phyloP scores from a whole-genome alignment of 2,888 invertebrate genomes.

The Cheilosia impressa region DNA sequence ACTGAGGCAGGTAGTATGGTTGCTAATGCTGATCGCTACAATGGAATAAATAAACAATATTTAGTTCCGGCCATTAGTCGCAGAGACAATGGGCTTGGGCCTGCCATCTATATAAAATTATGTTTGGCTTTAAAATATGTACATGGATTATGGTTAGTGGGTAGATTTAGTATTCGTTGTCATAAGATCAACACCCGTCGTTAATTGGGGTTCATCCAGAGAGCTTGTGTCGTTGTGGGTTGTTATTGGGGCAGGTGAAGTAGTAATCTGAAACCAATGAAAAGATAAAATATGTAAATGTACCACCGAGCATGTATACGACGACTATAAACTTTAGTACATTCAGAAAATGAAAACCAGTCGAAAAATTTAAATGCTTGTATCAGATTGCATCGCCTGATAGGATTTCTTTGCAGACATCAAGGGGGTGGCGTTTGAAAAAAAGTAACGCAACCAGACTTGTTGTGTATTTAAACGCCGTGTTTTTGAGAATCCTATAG shows the following conservation, averaged over 20 bases:
- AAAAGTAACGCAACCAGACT: too few relatives aligned
- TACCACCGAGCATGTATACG: too few relatives aligned
- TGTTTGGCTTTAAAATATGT: not conserved
- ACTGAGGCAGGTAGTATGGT: not conserved
- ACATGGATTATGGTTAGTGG: not conserved
- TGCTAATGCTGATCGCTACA: not conserved
- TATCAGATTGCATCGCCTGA: too few relatives aligned
- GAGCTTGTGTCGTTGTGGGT: not conserved
- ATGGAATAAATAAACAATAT: constrained; percentile 10
- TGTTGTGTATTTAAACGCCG: too few relatives aligned
- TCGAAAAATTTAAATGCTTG: not conserved
- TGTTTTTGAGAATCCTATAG: too few relatives aligned
- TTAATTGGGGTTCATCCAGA: not conserved
- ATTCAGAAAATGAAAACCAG: not conserved
- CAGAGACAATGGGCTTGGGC: not conserved
- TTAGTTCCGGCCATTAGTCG: not conserved
- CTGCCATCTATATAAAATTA: not conserved
- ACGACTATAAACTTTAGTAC: not conserved
- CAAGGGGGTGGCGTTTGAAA: too few relatives aligned
- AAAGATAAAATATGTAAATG: not conserved
- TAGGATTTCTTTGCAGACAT: too few relatives aligned
- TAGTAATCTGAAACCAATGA: not conserved
- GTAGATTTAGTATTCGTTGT: not conserved
- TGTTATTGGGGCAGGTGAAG: not conserved
- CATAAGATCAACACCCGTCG: not conserved